A percentile compares a stretch with the other conserved stretches of the same genome.
Evolutionary conservation across 2,888 invertebrate species (phyloP).

Genomic region (Chrysomela aeneicollis): DNA sequence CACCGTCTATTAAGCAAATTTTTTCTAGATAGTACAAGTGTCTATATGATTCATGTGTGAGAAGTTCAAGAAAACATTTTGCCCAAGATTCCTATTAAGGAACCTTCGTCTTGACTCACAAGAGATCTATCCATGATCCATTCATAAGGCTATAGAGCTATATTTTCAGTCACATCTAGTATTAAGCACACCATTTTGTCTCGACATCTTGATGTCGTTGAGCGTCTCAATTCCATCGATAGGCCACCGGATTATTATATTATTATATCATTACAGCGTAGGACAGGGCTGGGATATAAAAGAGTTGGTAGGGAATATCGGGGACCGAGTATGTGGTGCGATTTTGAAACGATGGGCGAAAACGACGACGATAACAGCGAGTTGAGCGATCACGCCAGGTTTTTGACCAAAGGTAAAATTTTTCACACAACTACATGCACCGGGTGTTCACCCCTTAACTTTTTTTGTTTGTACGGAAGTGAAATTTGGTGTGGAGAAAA

Average conservation of each 20-base stretch:
- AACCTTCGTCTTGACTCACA: no score
- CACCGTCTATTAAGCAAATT: no score
- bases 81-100: no score
- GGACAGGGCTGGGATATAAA: conserved; percentile 33
- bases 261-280: conserved; percentile 31
- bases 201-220: conserved; percentile 20
- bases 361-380: conserved; percentile 84
- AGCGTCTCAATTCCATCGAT: conserved; percentile 31
- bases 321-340: conserved; percentile 41
- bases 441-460: background rate
- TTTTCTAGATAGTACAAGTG: no score
- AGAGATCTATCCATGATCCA: no score
- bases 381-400: conserved; percentile 70
- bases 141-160: no score
- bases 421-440: background rate
- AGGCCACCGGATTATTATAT: conserved; percentile 36
- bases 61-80: no score
- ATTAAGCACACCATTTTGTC: background rate
- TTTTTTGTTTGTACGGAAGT: no score
- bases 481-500: no score
- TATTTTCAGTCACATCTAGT: no score
- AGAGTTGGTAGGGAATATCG: conserved; percentile 31
- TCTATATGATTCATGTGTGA: no score
- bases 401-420: conserved; percentile 73
- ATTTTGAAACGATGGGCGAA: conserved; percentile 65